These are phyloP conservation scores for Oophaga pumilio DNA, from an alignment of 2,113 vertebrate genomes.

Conservation along the genomic window DNA sequence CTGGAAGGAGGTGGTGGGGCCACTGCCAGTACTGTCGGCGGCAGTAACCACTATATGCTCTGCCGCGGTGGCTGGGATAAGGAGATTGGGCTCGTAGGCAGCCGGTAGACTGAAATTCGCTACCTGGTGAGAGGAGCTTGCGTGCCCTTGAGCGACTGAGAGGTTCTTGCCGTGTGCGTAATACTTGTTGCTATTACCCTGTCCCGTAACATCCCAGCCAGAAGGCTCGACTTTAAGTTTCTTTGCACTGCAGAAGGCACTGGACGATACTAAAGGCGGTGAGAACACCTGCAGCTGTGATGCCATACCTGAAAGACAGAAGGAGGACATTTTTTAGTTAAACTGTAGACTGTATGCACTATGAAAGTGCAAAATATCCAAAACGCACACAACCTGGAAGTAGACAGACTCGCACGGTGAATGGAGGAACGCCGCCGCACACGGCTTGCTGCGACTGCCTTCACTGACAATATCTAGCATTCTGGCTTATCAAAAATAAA, in stretches of 20 bases:
- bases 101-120: constrained; percentile 82
- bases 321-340: not conserved
- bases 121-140: constrained; percentile 85
- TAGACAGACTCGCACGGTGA: too few relatives aligned
- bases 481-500: constrained; percentile 2
- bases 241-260: constrained; percentile 94
- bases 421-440: not conserved
- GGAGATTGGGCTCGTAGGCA: constrained; percentile 82
- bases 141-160: constrained; percentile 78
- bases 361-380: too few relatives aligned
- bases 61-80: constrained; percentile 75
- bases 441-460: not conserved
- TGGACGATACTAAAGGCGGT: constrained; percentile 95
- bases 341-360: not conserved
- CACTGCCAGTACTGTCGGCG: constrained; percentile 90
- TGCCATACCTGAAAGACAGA: constrained; percentile 82
- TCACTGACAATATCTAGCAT: not conserved
- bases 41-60: constrained; percentile 93
- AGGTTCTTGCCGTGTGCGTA: constrained; percentile 85
- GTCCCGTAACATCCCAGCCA: constrained; percentile 88
- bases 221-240: constrained; percentile 96
- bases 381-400: not conserved
- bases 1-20: constrained; percentile 80
- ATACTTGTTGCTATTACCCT: constrained; percentile 83
- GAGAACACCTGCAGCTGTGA: constrained; percentile 97